phyloP scores from a whole-genome alignment of 1,140 invertebrate species.

The Drosophila truncata region DNA sequence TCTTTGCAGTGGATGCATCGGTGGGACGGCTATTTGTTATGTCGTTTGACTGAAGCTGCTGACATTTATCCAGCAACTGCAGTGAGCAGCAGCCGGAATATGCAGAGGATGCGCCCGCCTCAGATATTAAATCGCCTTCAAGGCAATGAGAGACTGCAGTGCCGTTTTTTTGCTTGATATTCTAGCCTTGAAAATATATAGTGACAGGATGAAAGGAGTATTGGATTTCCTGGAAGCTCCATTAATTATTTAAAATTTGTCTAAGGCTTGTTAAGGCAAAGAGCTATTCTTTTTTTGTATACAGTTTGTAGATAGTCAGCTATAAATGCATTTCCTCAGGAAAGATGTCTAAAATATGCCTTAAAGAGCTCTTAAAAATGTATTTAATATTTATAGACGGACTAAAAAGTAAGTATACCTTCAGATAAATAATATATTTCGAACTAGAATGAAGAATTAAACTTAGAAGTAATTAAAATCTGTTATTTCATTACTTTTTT shows the following conservation, averaged over 20 bases:
- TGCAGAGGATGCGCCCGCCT: conserved; percentile 34
- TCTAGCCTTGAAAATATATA: conserved; percentile 28
- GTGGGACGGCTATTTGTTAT: conserved; percentile 74
- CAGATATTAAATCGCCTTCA: conserved; percentile 67
- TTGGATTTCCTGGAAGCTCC: conserved; percentile 17
- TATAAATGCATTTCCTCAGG: background rate
- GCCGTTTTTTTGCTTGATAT: conserved; percentile 10
- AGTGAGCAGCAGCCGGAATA: conserved; percentile 49
- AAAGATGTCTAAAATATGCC: background rate
- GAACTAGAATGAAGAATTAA: background rate
- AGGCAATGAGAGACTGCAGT: conserved; percentile 26
- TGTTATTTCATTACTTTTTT: background rate
- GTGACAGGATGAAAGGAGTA: background rate
- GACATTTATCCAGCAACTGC: conserved; percentile 72
- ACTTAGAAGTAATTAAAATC: background rate
- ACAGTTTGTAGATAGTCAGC: background rate
- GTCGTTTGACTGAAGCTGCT: conserved; percentile 70
- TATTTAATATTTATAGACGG: background rate
- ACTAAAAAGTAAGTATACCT: no score
- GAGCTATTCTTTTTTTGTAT: background rate
- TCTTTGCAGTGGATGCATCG: conserved; percentile 50
- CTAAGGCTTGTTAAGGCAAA: background rate
- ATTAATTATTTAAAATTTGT: conserved; percentile 32
- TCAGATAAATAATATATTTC: background rate
- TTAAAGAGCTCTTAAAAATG: background rate